Percentiles rank a stretch among this genome's conserved stretches.
phyloP scores from a whole-genome alignment of 2,888 invertebrate genomes.

The Lasioglossum zephyrum region DNA sequence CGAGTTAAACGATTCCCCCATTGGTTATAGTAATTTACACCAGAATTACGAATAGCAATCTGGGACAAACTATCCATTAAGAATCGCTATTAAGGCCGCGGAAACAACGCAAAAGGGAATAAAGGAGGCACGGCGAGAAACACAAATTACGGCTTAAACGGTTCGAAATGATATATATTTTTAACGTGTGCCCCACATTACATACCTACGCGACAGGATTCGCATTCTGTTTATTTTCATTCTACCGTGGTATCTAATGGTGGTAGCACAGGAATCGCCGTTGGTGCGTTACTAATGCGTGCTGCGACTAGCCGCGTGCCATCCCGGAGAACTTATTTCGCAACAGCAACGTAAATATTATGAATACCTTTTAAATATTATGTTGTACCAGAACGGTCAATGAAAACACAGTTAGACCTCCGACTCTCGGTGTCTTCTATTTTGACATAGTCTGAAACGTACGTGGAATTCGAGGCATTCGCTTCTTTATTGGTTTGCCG shows the following conservation, averaged over 20 bases:
- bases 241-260: not conserved
- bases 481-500: not conserved
- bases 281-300: not conserved
- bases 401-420: not conserved
- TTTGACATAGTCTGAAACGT: not conserved
- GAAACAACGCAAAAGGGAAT: not conserved
- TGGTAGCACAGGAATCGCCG: not conserved
- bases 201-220: not conserved
- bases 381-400: not conserved
- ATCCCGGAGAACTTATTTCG: not conserved
- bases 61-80: conserved; percentile 4
- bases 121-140: not conserved
- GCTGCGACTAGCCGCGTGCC: not conserved
- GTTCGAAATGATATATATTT: conserved; percentile 9
- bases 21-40: not conserved
- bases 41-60: not conserved
- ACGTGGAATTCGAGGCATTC: not conserved
- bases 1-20: not conserved
- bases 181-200: not conserved
- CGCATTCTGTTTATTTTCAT: not conserved
- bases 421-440: not conserved
- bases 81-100: not conserved
- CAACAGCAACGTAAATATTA: not conserved
- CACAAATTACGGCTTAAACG: not conserved
- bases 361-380: not conserved